Evolutionary conservation across 2,113 vertebrate species (phyloP).

Genomic region (Chloropsis cyanopogon): DNA sequence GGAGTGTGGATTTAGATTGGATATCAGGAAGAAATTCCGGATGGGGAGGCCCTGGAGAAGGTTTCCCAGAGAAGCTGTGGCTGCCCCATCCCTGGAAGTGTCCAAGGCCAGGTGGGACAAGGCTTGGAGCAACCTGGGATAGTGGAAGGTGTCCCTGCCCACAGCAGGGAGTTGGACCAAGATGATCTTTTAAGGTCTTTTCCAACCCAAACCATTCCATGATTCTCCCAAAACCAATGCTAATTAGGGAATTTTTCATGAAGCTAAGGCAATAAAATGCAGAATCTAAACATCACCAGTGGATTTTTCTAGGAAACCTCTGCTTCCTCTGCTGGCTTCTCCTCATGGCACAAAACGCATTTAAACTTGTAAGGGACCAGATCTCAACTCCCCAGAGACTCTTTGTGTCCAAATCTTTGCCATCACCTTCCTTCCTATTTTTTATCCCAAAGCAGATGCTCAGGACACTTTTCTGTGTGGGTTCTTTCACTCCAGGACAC

Average conservation of each 20-base stretch:
- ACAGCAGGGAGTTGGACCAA: not conserved
- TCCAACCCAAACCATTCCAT: not conserved
- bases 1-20: not conserved
- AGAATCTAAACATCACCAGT: not conserved
- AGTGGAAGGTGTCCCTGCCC: not conserved
- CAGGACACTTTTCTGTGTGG: not conserved
- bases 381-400: no score
- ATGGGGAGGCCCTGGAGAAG: not conserved
- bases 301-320: not conserved
- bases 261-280: not conserved
- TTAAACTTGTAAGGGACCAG: not conserved
- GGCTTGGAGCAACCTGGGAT: not conserved
- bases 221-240: not conserved
- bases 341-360: not conserved
- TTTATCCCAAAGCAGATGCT: not conserved
- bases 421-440: not conserved
- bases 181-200: not conserved
- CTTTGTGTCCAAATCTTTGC: not conserved
- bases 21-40: not conserved
- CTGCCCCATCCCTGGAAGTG: not conserved
- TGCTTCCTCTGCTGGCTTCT: not conserved
- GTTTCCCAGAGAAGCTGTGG: not conserved
- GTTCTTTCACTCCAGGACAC: not conserved
- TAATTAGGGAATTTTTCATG: not conserved
- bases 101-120: accelerated